Evolutionary conservation across 2,888 invertebrate species (phyloP), one percentile per base, ranked within the genome.

Genomic region (Seladonia tumulorum): DNA sequence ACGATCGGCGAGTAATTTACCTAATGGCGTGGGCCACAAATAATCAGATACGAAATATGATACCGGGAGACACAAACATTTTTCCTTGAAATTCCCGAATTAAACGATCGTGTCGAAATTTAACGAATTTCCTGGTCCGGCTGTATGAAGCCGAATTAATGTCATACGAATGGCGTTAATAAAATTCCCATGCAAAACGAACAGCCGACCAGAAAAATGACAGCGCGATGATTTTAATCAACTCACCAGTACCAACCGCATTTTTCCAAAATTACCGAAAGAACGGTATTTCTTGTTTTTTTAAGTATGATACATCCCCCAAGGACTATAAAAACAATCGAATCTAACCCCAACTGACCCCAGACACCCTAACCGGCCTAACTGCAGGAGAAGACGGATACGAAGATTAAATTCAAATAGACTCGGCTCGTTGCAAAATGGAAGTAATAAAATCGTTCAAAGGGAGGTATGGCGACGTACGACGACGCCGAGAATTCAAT

Each of bases 181-280:
- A 84, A 82, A 90, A 90, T 90, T 90, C 88, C 77, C 83, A 72
- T 77, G 88, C 86, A 85, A 83, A 83, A 77, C 83, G 89, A 83
- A 88, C 88, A 81, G 80, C 77, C 76, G 84, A 4, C 14, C 60
- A 0, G 29, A 35, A 66, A 66, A 35, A 66, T 29, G 63, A 29
- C 63, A 29, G 5, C 29, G 63, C 29, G 29, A 25, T 16, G 29
- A 29, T 29, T 53, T 22, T 53, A 53, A 53, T 53, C 53, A n/a
- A 53, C 53, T 4, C 22, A 53, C n/a, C 53, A 1, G 10, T n/a
- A 3, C 5, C 53, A 10, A 53, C n/a, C 8, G 8, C 10, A n/a
- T 53, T n/a, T 53, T 3, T 53, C 53, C 53, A 10, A 10, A 53
- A 53, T 10, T 10, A 53, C 22, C 3, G 42, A 42, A 42, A 4